Conservation (phyloP, 2,797 vertebrate genomes). For the Cuculus canorus region DNA sequence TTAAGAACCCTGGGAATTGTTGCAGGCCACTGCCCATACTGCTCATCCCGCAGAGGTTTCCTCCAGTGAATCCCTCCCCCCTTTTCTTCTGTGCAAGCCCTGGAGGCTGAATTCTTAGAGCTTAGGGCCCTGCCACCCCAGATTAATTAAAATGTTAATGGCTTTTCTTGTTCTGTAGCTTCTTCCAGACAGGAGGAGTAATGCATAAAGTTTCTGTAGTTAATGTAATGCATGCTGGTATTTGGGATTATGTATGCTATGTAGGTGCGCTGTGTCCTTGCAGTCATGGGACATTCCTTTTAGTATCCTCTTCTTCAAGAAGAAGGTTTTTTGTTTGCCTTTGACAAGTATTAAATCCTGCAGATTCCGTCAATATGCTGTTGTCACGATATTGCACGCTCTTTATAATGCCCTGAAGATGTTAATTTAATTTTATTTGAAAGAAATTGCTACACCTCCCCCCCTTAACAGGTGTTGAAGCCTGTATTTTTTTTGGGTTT, state of each 20-base stretch:
- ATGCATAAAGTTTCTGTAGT: background rate
- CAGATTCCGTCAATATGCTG: background rate
- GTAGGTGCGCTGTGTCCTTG: background rate
- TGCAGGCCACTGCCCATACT: background rate
- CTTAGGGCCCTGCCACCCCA: background rate
- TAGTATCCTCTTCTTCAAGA: background rate
- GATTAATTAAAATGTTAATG: conserved; percentile 38
- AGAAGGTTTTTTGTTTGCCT: background rate
- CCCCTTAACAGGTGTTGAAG: background rate
- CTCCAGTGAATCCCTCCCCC: background rate
- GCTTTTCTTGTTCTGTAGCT: conserved; percentile 51
- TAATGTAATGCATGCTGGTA: background rate
- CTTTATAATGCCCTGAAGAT: background rate
- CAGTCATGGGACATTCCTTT: background rate
- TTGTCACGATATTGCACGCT: background rate
- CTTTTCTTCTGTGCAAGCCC: background rate
- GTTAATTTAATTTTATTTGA: background rate
- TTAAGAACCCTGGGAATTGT: background rate
- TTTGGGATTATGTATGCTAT: background rate
- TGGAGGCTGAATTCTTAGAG: conserved; percentile 3
- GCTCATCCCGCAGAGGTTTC: background rate
- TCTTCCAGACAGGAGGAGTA: conserved; percentile 21
- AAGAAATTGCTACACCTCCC: background rate
- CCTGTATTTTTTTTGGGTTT: background rate
- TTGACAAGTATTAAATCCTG: background rate